Evolutionary conservation across 2,888 invertebrate species (phyloP), one percentile per base, ranked within the genome.

Genomic region (Cheilosia impressa): DNA sequence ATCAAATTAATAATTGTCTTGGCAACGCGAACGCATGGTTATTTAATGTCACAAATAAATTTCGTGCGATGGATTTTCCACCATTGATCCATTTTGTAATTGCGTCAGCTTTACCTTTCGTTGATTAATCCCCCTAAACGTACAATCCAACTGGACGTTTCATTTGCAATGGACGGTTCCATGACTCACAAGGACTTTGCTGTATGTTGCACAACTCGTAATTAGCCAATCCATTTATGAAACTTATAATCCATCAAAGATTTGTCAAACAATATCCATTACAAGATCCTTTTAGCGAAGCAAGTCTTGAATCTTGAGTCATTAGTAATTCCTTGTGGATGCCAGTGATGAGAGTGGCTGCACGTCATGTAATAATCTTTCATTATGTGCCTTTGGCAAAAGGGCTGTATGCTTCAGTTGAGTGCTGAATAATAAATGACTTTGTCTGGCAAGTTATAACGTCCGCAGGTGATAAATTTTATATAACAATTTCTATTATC

Each of bases 231-330:
- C 63, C 34, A 63, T 53, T 55, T 45, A 45, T 19, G 73, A 45
- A 73, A 63, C 55, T 55, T 63, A 73, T 73, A 55, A 73, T 73
- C 73, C 43, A 63, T 73, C 63, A 73, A 63, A 53, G 63, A 55
- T 55, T 62, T 45, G 43, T 55, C 63, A 45, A 45, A 45, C 27
- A 45, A 41, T 38, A 45, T 63, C 63, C 73, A 63, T 45, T 63
- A 62, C 4, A 22, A 7, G 31, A 19, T 43, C 41, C 55, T 45
- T 7, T 27, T 41, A 24, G 62, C 13, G 19, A 13, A 15, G 9
- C 19, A 15, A 52, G 24, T 22, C 24, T 13, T 19, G 10, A 52
- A 19, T 52, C n/a, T 5, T 3, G 5, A n/a, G 50, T 63, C 73
- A 73, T 73, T 73, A 73, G 72, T 72, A 27, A 72, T 72, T 52